Evolutionary conservation across 2,113 vertebrate species (phyloP).

Genomic region (Hemiscyllium ocellatum): DNA sequence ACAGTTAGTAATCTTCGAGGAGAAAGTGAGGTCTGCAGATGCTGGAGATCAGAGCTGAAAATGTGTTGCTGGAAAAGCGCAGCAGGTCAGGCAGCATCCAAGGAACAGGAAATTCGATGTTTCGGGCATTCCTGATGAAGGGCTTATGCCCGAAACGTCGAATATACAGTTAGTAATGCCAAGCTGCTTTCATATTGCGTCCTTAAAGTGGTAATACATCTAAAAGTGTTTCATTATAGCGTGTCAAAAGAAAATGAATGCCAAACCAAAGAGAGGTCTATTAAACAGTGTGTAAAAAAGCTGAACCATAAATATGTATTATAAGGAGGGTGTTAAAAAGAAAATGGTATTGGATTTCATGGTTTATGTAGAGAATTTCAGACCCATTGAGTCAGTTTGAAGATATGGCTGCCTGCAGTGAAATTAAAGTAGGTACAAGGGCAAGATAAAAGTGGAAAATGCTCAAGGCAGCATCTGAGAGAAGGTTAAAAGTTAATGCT

Average conservation of each 20-base stretch:
- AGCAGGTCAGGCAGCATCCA: too few relatives aligned
- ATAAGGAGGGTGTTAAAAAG: neutral
- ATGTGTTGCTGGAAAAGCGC: too few relatives aligned
- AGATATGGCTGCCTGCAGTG: neutral
- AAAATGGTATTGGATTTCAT: neutral
- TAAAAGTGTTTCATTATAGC: neutral
- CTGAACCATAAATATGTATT: neutral
- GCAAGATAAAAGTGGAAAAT: neutral
- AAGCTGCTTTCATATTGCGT: neutral
- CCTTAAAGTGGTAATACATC: neutral
- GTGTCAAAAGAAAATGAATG: neutral
- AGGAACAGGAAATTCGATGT: too few relatives aligned
- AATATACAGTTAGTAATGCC: too few relatives aligned
- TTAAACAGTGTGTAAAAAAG: neutral
- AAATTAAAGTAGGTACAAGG: neutral
- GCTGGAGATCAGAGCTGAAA: too few relatives aligned
- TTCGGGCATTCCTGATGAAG: too few relatives aligned
- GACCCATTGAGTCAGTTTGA: neutral
- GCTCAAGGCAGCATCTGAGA: neutral
- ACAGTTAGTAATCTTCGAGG: too few relatives aligned
- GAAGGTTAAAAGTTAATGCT: neutral
- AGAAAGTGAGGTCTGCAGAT: too few relatives aligned
- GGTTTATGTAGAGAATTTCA: neutral
- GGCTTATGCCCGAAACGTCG: too few relatives aligned
- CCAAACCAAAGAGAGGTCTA: neutral